A percentile compares a stretch with the other conserved stretches of the same genome.
Conservation (phyloP, 2,797 vertebrate genomes). For the Coregonus suidteri region DNA sequence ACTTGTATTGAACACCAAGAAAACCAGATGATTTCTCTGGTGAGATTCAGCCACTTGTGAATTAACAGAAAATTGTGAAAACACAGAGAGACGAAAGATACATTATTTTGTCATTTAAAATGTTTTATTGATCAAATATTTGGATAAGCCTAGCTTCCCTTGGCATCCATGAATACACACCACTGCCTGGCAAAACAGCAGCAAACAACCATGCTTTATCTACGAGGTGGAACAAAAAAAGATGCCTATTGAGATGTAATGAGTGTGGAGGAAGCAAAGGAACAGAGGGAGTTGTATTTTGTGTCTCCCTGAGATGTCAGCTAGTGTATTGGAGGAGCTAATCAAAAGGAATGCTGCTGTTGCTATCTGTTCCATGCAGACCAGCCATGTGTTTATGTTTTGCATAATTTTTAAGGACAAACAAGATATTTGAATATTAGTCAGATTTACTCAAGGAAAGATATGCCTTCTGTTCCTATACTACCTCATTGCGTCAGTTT, state of each 20-base stretch:
- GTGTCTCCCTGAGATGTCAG: neutral
- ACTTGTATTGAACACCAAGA: too few relatives aligned
- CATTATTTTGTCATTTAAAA: too few relatives aligned
- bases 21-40: too few relatives aligned
- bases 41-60: too few relatives aligned
- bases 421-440: neutral
- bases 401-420: neutral
- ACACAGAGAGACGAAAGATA: too few relatives aligned
- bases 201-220: slow-evolving; percentile 8
- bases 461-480: neutral
- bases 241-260: neutral
- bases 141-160: too few relatives aligned
- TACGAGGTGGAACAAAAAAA: neutral
- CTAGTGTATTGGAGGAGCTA: neutral
- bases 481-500: neutral
- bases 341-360: slow-evolving; percentile 1
- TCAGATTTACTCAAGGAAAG: neutral
- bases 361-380: neutral
- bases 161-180: too few relatives aligned
- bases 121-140: too few relatives aligned
- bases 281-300: neutral
- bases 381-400: neutral
- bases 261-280: neutral
- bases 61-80: too few relatives aligned
- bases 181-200: neutral